Evolutionary conservation across 2,113 vertebrate genomes (phyloP).

Genomic region (Phodopus roborovskii): DNA sequence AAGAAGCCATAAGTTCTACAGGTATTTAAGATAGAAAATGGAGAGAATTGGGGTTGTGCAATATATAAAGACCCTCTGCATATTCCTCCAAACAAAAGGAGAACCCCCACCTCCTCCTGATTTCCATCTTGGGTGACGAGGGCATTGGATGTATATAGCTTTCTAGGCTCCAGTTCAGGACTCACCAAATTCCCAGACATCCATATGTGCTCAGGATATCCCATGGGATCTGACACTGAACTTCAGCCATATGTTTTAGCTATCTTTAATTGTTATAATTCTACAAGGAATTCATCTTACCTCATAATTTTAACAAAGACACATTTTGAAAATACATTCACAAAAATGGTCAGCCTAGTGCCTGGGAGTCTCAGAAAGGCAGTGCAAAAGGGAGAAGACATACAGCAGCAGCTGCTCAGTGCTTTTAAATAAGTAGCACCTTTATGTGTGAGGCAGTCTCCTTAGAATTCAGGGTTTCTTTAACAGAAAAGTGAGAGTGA

Average conservation of each 20-base stretch:
- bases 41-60: not conserved
- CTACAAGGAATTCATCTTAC: not conserved
- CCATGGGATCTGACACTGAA: not conserved
- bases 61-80: not conserved
- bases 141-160: not conserved
- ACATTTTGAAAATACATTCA: not conserved
- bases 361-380: not conserved
- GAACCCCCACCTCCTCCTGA: no score
- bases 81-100: not conserved
- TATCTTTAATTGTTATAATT: not conserved
- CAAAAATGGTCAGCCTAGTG: not conserved
- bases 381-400: not conserved
- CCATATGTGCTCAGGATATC: not conserved
- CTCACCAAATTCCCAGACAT: not conserved
- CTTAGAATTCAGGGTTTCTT: not conserved
- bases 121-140: not conserved
- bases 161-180: not conserved
- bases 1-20: not conserved
- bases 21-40: not conserved
- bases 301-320: not conserved
- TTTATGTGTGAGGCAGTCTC: not conserved
- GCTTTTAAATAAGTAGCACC: not conserved
- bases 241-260: not conserved
- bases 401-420: fast-evolving
- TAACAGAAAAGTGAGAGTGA: constrained; percentile 1